Conservation (phyloP, 2,888 invertebrate genomes). For the Mesodorylaimus sp. region DNA sequence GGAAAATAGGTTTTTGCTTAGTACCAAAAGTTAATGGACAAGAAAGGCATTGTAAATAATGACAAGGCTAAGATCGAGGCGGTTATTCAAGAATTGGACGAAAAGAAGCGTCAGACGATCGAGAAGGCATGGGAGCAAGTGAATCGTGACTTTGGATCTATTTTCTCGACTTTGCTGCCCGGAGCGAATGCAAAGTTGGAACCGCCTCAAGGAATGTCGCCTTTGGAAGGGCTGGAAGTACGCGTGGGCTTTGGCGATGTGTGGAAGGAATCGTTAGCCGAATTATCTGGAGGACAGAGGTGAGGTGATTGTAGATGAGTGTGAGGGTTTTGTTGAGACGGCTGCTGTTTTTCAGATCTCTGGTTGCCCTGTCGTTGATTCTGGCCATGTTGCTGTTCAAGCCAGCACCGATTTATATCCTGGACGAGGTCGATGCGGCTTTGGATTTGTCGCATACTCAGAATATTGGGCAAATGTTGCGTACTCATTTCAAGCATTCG, state of each 20-base stretch:
- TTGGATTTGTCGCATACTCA: conserved; percentile 93
- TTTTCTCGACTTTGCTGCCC: conserved; percentile 72
- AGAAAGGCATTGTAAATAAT: conserved; percentile 50
- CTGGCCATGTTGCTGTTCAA: conserved; percentile 87
- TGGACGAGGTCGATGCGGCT: conserved; percentile 97
- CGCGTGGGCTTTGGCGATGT: conserved; percentile 74
- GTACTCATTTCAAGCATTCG: conserved; percentile 66
- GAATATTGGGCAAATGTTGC: conserved; percentile 89
- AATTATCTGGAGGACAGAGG: conserved; percentile 46
- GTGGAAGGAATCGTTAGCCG: conserved; percentile 88
- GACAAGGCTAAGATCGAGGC: conserved; percentile 54
- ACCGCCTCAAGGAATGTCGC: conserved; percentile 47
- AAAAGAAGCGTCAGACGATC: conserved; percentile 66
- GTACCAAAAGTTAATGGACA: conserved; percentile 50
- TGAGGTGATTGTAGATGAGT: neutral
- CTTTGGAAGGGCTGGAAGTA: conserved; percentile 71
- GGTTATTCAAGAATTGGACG: conserved; percentile 69
- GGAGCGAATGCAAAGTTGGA: conserved; percentile 70
- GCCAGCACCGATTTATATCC: conserved; percentile 90
- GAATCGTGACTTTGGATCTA: conserved; percentile 64
- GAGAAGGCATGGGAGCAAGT: conserved; percentile 52
- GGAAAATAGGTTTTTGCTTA: conserved; percentile 26
- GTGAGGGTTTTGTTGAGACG: neutral
- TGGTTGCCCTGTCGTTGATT: conserved; percentile 85
- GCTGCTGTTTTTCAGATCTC: conserved; percentile 37